Conservation (phyloP, 1,140 invertebrate genomes). For the Teleogryllus occipitalis region DNA sequence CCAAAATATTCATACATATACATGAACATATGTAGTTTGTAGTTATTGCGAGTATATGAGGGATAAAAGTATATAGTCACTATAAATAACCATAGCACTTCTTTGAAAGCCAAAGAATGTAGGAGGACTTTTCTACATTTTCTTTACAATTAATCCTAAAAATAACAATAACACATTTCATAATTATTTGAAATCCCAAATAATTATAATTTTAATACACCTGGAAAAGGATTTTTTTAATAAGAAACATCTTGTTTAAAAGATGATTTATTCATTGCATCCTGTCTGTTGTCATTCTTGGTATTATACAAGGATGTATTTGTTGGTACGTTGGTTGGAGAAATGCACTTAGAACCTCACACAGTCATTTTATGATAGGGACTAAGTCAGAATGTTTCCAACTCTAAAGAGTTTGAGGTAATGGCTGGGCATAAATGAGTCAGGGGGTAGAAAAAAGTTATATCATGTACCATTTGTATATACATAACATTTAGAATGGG, state of each 20-base stretch:
- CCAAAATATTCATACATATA: slow-evolving; percentile 35
- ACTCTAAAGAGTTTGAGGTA: slow-evolving; percentile 4
- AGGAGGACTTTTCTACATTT: slow-evolving; percentile 13
- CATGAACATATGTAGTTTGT: slow-evolving; percentile 20
- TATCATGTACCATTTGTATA: slow-evolving; percentile 1
- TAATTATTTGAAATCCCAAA: slow-evolving; percentile 12
- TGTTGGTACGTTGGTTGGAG: not conserved
- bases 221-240: not conserved
- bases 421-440: not conserved
- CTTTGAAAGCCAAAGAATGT: slow-evolving; percentile 15
- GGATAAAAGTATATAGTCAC: slow-evolving; percentile 14
- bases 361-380: not conserved
- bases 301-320: not conserved
- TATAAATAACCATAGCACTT: slow-evolving; percentile 18
- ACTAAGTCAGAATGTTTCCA: slow-evolving; percentile 4
- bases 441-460: not conserved
- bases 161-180: slow-evolving; percentile 10
- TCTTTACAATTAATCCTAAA: slow-evolving; percentile 9
- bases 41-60: slow-evolving; percentile 18
- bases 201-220: not conserved
- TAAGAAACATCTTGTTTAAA: not conserved
- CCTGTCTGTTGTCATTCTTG: not conserved
- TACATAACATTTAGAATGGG: not conserved
- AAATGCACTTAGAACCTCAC: slow-evolving; percentile 4
- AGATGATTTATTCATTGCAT: not conserved